phyloP scores from a whole-genome alignment of 2,113 vertebrate genomes.

The Sinocyclocheilus grahami region DNA sequence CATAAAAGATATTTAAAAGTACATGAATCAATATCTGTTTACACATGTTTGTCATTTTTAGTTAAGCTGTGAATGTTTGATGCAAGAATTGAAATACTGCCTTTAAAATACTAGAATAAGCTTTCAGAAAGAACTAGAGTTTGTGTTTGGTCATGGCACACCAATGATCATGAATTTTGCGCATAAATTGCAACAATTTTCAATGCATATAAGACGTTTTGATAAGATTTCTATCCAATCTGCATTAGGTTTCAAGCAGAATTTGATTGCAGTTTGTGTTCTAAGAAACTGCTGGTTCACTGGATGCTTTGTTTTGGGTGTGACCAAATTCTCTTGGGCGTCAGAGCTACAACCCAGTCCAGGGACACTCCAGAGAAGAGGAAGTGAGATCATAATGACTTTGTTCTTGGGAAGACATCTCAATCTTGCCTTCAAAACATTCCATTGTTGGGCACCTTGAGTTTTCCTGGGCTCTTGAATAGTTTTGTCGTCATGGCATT shows the following conservation, averaged over 20 bases:
- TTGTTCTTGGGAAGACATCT: constrained; percentile 60
- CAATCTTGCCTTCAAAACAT: constrained; percentile 63
- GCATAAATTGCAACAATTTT: not conserved
- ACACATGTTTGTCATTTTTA: not conserved
- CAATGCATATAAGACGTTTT: not conserved
- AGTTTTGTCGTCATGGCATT: constrained; percentile 62
- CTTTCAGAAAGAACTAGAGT: not conserved
- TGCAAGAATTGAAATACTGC: not conserved
- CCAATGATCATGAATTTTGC: not conserved
- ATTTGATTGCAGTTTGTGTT: not conserved
- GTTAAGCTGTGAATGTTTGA: not conserved
- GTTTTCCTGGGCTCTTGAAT: constrained; percentile 52
- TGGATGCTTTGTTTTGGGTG: constrained; percentile 57
- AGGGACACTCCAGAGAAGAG: constrained; percentile 62
- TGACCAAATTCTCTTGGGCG: constrained; percentile 50
- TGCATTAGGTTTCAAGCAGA: not conserved
- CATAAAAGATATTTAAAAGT: not conserved
- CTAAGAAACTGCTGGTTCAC: not conserved
- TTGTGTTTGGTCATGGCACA: not conserved
- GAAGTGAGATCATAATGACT: constrained; percentile 62
- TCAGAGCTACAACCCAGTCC: constrained; percentile 60
- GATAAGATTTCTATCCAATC: not conserved
- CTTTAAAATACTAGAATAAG: not conserved
- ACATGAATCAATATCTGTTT: constrained; percentile 6
- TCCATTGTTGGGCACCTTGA: constrained; percentile 62